Conservation (phyloP, 23 tunicate genomes). For the Styela plicata region DNA sequence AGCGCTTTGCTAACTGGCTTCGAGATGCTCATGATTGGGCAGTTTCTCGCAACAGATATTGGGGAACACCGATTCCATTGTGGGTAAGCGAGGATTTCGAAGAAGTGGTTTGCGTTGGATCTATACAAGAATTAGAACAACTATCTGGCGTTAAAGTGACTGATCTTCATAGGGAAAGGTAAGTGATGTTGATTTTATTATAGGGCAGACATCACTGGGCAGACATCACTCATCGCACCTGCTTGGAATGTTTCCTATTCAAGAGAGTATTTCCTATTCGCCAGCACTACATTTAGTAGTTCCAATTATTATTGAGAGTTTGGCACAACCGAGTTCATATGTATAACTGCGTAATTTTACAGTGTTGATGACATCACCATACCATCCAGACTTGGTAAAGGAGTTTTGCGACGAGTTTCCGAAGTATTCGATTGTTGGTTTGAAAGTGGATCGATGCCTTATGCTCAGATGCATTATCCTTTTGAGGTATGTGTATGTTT, state of each 20-base stretch:
- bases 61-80: slow-evolving; percentile 99
- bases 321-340: too few relatives aligned
- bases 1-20: slow-evolving; percentile 97
- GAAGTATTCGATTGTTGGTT: slow-evolving; percentile 99
- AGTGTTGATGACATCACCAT: slow-evolving; percentile 95
- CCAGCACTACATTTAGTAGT: too few relatives aligned
- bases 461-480: slow-evolving; percentile 98
- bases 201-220: not conserved
- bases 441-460: slow-evolving; percentile 99
- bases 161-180: slow-evolving; percentile 94
- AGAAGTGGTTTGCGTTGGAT: slow-evolving; percentile 93
- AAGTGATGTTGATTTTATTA: not conserved
- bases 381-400: slow-evolving; percentile 88
- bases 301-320: too few relatives aligned
- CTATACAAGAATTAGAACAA: slow-evolving; percentile 65
- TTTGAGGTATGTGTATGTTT: slow-evolving; percentile 61
- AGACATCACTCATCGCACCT: too few relatives aligned
- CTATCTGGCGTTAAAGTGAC: slow-evolving; percentile 79
- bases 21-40: slow-evolving; percentile 98
- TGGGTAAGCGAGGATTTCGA: slow-evolving; percentile 95
- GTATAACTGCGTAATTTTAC: too few relatives aligned
- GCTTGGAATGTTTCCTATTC: too few relatives aligned
- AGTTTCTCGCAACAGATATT: slow-evolving; percentile 91
- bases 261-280: not conserved
- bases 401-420: slow-evolving; percentile 58